Conservation (phyloP, 2,888 invertebrate species). For the Drosophila histrio region DNA sequence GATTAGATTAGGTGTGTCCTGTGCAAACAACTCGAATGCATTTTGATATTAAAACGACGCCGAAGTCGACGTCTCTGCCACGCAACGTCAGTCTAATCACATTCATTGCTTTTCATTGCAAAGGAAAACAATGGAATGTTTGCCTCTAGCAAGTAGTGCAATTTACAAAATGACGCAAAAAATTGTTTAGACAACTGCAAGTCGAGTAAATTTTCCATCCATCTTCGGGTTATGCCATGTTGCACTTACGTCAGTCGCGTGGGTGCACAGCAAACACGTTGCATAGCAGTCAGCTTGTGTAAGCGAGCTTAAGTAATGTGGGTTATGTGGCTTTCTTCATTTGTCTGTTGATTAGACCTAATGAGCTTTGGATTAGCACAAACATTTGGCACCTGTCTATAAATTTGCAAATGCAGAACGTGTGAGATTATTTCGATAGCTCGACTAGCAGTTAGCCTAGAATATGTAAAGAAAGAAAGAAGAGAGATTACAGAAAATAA, state of each 20-base stretch:
- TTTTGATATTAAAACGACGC: slow-evolving; percentile 4
- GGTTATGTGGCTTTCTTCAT: slow-evolving; percentile 34
- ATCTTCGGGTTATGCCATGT: slow-evolving; percentile 10
- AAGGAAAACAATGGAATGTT: slow-evolving; percentile 51
- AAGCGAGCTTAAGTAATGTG: slow-evolving; percentile 12
- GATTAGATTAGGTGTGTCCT: slow-evolving; percentile 25
- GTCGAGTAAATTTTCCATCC: slow-evolving; percentile 18
- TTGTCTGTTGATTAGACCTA: slow-evolving; percentile 36
- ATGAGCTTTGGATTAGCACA: slow-evolving; percentile 39
- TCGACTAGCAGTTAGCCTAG: background rate
- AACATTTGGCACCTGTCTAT: slow-evolving; percentile 26
- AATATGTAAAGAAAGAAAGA: background rate
- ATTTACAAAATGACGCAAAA: slow-evolving; percentile 49
- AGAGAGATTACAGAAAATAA: too few species aligned
- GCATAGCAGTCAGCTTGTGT: slow-evolving; percentile 29
- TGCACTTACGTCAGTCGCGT: slow-evolving; percentile 45
- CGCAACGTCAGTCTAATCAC: slow-evolving; percentile 10
- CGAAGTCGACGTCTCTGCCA: too few species aligned
- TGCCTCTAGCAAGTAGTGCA: slow-evolving; percentile 3
- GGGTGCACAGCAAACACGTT: slow-evolving; percentile 2
- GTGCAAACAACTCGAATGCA: slow-evolving; percentile 8
- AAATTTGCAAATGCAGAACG: slow-evolving; percentile 8
- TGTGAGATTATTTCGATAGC: background rate
- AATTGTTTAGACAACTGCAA: slow-evolving; percentile 53
- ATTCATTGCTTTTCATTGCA: slow-evolving; percentile 1